Evolutionary conservation across 2,888 invertebrate genomes (phyloP).

Genomic region (Orchestes rusci): DNA sequence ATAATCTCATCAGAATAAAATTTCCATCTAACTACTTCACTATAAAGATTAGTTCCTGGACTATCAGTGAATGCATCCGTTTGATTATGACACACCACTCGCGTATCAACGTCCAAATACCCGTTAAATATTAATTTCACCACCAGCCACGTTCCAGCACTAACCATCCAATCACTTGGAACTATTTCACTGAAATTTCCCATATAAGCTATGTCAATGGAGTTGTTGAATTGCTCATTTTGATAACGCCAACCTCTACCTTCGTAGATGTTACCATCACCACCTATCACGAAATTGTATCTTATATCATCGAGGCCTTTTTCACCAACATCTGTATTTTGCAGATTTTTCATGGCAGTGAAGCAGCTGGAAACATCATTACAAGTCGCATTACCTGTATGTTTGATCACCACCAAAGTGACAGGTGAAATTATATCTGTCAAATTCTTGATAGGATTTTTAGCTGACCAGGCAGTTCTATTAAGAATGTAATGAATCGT

Average conservation of each 20-base stretch:
- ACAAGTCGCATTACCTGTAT: conserved; percentile 47
- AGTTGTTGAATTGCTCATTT: conserved; percentile 33
- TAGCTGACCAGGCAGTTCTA: conserved; percentile 52
- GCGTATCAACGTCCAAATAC: conserved; percentile 19
- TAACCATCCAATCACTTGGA: conserved; percentile 41
- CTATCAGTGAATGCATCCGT: conserved; percentile 44
- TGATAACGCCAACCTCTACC: conserved; percentile 46
- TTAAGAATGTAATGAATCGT: conserved; percentile 19
- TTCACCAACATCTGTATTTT: conserved; percentile 38
- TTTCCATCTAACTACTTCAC: conserved; percentile 46
- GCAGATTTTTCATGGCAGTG: conserved; percentile 44
- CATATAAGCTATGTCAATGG: conserved; percentile 26
- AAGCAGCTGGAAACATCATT: conserved; percentile 43
- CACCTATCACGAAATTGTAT: conserved; percentile 53
- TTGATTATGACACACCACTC: conserved; percentile 49
- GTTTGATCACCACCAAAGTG: conserved; percentile 44
- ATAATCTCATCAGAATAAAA: conserved; percentile 35
- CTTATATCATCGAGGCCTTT: conserved; percentile 44
- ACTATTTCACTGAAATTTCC: conserved; percentile 25
- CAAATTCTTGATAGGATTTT: conserved; percentile 40
- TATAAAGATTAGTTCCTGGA: conserved; percentile 47
- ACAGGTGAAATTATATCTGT: conserved; percentile 13
- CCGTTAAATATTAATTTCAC: conserved; percentile 20
- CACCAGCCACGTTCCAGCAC: conserved; percentile 43
- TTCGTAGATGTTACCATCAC: conserved; percentile 69